These are phyloP conservation scores for Nephotettix cincticeps DNA, from an alignment of 1,140 invertebrate species.

Conservation along the genomic window DNA sequence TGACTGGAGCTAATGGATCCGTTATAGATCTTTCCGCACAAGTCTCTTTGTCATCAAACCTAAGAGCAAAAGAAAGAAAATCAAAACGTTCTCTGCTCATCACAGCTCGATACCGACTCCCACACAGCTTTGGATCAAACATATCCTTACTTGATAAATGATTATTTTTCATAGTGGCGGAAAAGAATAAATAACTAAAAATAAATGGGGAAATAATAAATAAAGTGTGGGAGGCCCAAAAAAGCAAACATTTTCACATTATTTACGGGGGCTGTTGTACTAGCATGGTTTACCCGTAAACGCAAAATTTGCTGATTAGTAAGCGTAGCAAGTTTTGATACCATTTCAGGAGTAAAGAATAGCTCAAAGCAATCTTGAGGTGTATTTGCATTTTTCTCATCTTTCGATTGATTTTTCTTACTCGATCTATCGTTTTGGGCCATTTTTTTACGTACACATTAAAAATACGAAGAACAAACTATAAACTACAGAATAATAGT, in stretches of 20 bases:
- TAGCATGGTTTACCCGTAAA: conserved; percentile 31
- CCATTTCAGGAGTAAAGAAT: conserved; percentile 17
- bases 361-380: conserved; percentile 8
- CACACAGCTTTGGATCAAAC: conserved; percentile 36
- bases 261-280: background rate
- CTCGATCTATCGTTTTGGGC: too few relatives aligned
- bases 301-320: conserved; percentile 30
- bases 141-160: conserved; percentile 37
- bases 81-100: conserved; percentile 44
- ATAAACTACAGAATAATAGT: too few relatives aligned
- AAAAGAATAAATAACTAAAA: too few relatives aligned
- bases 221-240: conserved; percentile 38
- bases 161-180: conserved; percentile 39
- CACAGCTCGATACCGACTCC: conserved; percentile 37
- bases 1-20: conserved; percentile 38
- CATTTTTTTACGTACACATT: too few relatives aligned
- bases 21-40: conserved; percentile 34
- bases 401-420: too few relatives aligned
- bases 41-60: conserved; percentile 44
- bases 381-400: conserved; percentile 15
- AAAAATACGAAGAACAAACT: too few relatives aligned
- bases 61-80: conserved; percentile 43
- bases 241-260: conserved; percentile 33
- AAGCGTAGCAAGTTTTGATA: conserved; percentile 13
- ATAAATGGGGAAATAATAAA: too few relatives aligned